A percentile compares a stretch with the other conserved stretches of the same genome.
Conservation (phyloP, 2,888 invertebrate species). For the Copidosoma aretas region DNA sequence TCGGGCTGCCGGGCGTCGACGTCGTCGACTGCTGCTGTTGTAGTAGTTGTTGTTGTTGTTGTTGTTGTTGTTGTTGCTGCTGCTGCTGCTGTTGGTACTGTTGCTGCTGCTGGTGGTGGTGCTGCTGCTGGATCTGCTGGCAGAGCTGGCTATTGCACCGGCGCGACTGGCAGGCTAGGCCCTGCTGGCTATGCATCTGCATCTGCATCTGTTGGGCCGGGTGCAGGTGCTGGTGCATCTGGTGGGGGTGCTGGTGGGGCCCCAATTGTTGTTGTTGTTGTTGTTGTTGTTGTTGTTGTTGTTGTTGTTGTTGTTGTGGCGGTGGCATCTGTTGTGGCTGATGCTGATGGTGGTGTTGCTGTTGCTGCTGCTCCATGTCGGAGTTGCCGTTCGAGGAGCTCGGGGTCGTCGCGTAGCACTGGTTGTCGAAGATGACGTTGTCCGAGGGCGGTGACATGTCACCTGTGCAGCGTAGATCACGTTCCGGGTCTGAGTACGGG, state of each 20-base stretch:
- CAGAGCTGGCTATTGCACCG: slow-evolving; percentile 14
- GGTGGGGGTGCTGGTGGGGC: slow-evolving; percentile 48
- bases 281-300: slow-evolving; percentile 58
- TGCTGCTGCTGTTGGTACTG: background rate
- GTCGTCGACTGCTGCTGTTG: slow-evolving; percentile 40
- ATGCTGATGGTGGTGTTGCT: slow-evolving; percentile 8
- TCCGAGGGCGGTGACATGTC: slow-evolving; percentile 87
- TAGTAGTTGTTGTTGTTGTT: slow-evolving; percentile 27
- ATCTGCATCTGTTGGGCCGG: background rate
- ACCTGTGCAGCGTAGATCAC: slow-evolving; percentile 60
- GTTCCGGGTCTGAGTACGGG: slow-evolving; percentile 21
- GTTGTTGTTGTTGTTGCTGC: slow-evolving; percentile 19
- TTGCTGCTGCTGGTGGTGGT: slow-evolving; percentile 58
- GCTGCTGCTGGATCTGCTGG: background rate
- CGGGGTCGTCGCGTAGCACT: slow-evolving; percentile 93
- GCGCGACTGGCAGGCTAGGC: slow-evolving; percentile 10
- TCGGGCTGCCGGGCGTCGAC: slow-evolving; percentile 75
- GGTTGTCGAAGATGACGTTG: slow-evolving; percentile 93
- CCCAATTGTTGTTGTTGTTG: slow-evolving; percentile 53
- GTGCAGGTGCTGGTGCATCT: background rate
- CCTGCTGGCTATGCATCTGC: slow-evolving; percentile 25
- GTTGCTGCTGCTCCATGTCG: slow-evolving; percentile 78
- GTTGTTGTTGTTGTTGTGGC: slow-evolving; percentile 63
- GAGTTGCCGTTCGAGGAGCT: slow-evolving; percentile 93
- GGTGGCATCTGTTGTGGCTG: slow-evolving; percentile 60